phyloP scores from a whole-genome alignment of 2,888 invertebrate genomes.

The Megastigmus dorsalis region DNA sequence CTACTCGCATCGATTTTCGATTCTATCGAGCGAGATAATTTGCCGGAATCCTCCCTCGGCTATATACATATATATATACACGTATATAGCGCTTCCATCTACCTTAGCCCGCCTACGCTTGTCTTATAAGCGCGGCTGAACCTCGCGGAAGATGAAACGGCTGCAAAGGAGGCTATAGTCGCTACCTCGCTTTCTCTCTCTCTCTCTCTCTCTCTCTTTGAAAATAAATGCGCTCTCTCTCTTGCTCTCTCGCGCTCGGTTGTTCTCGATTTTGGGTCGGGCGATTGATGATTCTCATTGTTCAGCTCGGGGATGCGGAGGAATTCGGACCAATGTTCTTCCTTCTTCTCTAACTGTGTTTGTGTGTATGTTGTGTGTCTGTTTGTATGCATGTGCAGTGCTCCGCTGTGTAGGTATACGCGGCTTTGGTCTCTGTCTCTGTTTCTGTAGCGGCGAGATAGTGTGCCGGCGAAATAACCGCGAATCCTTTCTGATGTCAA shows the following conservation, averaged over 20 bases:
- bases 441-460: not conserved
- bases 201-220: conserved; percentile 1
- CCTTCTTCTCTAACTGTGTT: not conserved
- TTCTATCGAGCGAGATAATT: conserved; percentile 54
- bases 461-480: conserved; percentile 15
- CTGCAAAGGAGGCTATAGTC: conserved; percentile 9
- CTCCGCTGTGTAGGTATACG: no score
- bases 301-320: conserved; percentile 26
- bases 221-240: conserved; percentile 32
- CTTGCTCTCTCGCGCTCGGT: not conserved
- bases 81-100: no score
- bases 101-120: not conserved
- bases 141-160: conserved; percentile 47
- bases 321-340: conserved; percentile 42
- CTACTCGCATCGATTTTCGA: conserved; percentile 53
- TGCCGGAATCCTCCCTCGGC: conserved; percentile 20
- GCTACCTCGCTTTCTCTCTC: no score
- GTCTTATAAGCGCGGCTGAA: conserved; percentile 36
- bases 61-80: no score
- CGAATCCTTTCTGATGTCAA: conserved; percentile 25
- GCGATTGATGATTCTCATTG: conserved; percentile 54
- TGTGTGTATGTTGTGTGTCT: not conserved
- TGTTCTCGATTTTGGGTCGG: conserved; percentile 37
- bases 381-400: not conserved
- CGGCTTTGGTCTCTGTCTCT: not conserved